Evolutionary conservation across 2,888 invertebrate genomes (phyloP).

Genomic region (Ectobius pallidus): DNA sequence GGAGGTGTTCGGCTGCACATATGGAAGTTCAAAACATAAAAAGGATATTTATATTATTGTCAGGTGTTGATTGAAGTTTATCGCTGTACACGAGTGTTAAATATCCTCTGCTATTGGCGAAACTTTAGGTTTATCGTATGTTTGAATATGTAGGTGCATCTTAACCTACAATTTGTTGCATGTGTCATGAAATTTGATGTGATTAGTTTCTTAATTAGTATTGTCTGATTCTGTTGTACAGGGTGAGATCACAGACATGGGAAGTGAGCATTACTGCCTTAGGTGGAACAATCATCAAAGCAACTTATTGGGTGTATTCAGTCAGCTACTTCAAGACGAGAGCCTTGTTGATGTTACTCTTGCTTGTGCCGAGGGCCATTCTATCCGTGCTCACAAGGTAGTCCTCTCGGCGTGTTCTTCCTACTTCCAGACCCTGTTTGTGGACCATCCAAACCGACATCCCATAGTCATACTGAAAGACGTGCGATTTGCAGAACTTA

Average conservation of each 20-base stretch:
- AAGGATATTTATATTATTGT: constrained; percentile 46
- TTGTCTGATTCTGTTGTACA: constrained; percentile 60
- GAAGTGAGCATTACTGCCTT: constrained; percentile 98
- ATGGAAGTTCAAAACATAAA: constrained; percentile 3
- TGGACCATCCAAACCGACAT: constrained; percentile 90
- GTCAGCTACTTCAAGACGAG: constrained; percentile 94
- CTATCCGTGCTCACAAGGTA: constrained; percentile 94
- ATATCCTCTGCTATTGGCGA: not conserved
- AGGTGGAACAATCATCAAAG: constrained; percentile 99
- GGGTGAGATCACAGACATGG: constrained; percentile 88
- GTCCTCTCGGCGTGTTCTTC: constrained; percentile 95
- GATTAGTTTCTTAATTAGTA: not conserved
- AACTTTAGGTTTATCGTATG: not conserved
- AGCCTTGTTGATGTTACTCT: constrained; percentile 95
- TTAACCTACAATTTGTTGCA: constrained; percentile 14
- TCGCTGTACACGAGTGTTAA: not conserved
- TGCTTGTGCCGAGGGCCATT: constrained; percentile 94
- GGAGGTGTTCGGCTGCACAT: constrained; percentile 31
- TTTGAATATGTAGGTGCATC: not conserved
- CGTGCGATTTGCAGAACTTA: constrained; percentile 88
- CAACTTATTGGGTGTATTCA: constrained; percentile 96
- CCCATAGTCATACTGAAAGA: constrained; percentile 94
- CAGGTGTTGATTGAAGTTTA: not conserved
- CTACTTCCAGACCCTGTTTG: constrained; percentile 92
- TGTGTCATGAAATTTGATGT: not conserved